These are phyloP conservation scores for Heliocidaris tuberculata DNA, from an alignment of 35 echinoderm and acorn worm species.

Conservation along the genomic window DNA sequence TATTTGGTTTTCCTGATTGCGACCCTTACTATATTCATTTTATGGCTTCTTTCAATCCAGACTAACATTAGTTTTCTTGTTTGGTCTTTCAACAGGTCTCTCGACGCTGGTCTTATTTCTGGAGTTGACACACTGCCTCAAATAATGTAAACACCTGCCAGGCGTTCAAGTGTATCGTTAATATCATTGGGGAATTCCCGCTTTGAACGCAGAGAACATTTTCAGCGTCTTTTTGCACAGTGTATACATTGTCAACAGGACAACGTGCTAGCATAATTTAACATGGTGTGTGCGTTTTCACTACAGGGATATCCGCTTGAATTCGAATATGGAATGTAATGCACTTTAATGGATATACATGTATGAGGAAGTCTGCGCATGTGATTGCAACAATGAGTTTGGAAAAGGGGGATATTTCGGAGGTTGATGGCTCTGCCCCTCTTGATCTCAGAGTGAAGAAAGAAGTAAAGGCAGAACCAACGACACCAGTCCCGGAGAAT, in stretches of 20 bases:
- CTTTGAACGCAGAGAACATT: background rate
- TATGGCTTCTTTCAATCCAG: background rate
- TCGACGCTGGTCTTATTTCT: background rate
- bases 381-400: background rate
- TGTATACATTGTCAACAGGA: background rate
- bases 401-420: background rate
- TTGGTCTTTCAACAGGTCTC: background rate
- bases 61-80: background rate
- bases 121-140: background rate
- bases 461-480: background rate
- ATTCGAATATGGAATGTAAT: background rate
- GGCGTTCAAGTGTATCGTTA: background rate
- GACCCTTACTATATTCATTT: no score
- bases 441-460: background rate
- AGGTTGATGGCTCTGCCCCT: conserved; percentile 11
- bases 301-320: background rate
- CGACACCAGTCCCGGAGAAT: background rate
- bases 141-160: background rate
- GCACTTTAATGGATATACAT: background rate
- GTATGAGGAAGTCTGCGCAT: background rate
- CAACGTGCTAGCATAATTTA: background rate
- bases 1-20: no score
- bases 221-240: background rate
- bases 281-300: background rate
- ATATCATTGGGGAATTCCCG: background rate